Base-by-base conservation (phyloP, 1,140 invertebrate genomes). In the Drosophila nikananu region DNA sequence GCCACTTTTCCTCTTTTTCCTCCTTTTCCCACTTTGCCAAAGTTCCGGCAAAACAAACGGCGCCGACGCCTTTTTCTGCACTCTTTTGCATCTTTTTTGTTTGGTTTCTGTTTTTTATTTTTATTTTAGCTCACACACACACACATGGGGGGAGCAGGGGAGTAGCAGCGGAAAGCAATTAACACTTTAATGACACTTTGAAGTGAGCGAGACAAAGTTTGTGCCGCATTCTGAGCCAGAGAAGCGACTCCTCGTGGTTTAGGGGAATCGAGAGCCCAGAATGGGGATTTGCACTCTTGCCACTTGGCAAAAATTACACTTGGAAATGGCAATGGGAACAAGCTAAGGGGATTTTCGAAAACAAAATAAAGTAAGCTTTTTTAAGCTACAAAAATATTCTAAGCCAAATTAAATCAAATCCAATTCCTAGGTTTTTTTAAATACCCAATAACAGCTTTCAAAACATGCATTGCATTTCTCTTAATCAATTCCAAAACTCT, bases 151-250 rank as follows among this genome's bases (percentile, higher is more conserved):
- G 21, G 17, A 37, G 71, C 39, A 41, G 61, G 57, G 41, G 23
- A 17, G 15, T n/a, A 10, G 48, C 48, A 49, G 58, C 72, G 77
- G 84, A 89, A 84, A 87, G 84, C 84, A 87, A 87, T 87, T 87
- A 87, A 83, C 84, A 79, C 84, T 89, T 89, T 87, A 87, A 87
- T 83, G 84, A 89, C 83, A 87, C 80, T 87, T 87, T 83, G 72
- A 89, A 87, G 81, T 81, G 76, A 66, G 70, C 81, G 75, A 82
- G 82, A 71, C 66, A 80, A 83, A 80, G 72, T 80, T 66, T 64
- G 57, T 62, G 58, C 65, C 74, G 72, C 63, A 71, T 57, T 71
- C 55, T 44, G 54, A 60, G 67, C 46, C 46, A 15, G 39, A 39
- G 30, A 32, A 58, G 49, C 32, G 12, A 25, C 74, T 35, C 48